These are phyloP conservation scores for Callyntrura guangdongensis DNA, from an alignment of 2,888 invertebrate species.

Conservation along the genomic window DNA sequence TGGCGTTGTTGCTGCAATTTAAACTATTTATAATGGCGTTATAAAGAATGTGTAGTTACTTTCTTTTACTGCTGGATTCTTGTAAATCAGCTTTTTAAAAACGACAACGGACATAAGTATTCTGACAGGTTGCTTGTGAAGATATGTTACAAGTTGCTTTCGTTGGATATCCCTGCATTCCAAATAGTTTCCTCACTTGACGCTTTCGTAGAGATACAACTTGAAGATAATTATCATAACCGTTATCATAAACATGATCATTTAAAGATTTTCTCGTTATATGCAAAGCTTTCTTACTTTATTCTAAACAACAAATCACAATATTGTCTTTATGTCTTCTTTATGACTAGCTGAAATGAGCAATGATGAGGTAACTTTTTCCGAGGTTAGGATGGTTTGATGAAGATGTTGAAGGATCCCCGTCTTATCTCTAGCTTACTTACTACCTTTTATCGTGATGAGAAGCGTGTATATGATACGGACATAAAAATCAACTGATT, in stretches of 20 bases:
- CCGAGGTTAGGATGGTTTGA: background rate
- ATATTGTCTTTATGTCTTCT: slow-evolving; percentile 40
- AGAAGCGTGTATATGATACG: background rate
- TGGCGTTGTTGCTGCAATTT: background rate
- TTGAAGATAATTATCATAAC: slow-evolving; percentile 71
- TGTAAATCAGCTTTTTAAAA: slow-evolving; percentile 22
- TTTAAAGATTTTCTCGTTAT: slow-evolving; percentile 39
- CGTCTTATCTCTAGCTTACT: background rate
- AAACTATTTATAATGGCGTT: slow-evolving; percentile 10
- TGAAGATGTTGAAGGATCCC: slow-evolving; percentile 43
- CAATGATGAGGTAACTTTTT: slow-evolving; percentile 47
- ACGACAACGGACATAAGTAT: background rate
- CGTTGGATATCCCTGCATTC: background rate
- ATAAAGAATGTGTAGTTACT: slow-evolving; percentile 43
- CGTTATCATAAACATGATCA: slow-evolving; percentile 73
- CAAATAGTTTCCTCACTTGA: slow-evolving; percentile 17
- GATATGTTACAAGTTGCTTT: too few relatives aligned
- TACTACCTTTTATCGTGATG: slow-evolving; percentile 16
- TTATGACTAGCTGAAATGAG: slow-evolving; percentile 42
- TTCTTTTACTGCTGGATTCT: slow-evolving; percentile 33
- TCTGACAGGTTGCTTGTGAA: background rate
- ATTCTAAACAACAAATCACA: slow-evolving; percentile 43
- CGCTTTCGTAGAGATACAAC: background rate
- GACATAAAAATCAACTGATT: slow-evolving; percentile 27
- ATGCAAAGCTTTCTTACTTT: background rate